Conservation (phyloP, 2,888 invertebrate species). For the Drosophila austrosaltans region DNA sequence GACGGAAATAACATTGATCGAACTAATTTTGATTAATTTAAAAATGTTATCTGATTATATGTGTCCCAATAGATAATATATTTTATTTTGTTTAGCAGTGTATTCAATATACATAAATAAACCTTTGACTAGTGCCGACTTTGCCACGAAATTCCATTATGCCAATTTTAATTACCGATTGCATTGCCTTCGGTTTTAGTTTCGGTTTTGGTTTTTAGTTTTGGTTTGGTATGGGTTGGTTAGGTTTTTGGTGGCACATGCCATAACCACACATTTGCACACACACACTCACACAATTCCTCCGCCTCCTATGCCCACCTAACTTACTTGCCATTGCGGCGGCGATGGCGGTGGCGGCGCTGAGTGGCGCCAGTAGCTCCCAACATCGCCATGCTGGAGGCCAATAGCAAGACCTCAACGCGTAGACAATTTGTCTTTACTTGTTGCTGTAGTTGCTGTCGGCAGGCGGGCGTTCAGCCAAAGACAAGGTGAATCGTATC, state of each 20-base stretch:
- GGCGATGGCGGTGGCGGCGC: constrained; percentile 39
- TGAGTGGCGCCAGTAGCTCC: constrained; percentile 65
- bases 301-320: constrained; percentile 8
- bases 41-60: too few species aligned
- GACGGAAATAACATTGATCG: too few species aligned
- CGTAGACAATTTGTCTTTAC: constrained; percentile 77
- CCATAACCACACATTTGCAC: constrained; percentile 55
- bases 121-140: constrained; percentile 14
- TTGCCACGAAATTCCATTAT: constrained; percentile 52
- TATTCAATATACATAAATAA: constrained; percentile 2
- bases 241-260: constrained; percentile 67
- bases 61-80: neutral
- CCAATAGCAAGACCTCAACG: constrained; percentile 77
- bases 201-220: constrained; percentile 31
- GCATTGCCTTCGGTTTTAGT: constrained; percentile 41
- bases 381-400: constrained; percentile 70
- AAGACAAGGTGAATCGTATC: constrained; percentile 16
- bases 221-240: constrained; percentile 55
- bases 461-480: neutral
- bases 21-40: too few species aligned
- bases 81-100: constrained; percentile 3
- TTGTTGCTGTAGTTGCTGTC: constrained; percentile 42
- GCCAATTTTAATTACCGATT: constrained; percentile 67
- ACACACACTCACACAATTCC: neutral
- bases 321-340: constrained; percentile 51